phyloP scores from a whole-genome alignment of 2,888 invertebrate genomes.

The Pristionchus exspectatus region DNA sequence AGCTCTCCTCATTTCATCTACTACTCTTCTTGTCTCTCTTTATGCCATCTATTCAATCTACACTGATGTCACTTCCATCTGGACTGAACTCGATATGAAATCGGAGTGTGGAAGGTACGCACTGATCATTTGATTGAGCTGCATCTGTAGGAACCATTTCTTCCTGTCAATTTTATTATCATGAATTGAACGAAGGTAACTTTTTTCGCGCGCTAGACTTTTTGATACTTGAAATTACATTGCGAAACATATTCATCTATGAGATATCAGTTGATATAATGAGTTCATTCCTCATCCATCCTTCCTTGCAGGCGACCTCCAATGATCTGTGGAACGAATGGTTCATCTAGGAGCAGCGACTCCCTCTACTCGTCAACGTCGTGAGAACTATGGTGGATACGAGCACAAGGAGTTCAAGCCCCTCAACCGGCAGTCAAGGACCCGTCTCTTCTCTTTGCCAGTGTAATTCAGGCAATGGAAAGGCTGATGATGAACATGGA shows the following conservation, averaged over 20 bases:
- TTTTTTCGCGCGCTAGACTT: too few species aligned
- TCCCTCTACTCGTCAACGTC: constrained; percentile 65
- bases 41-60: constrained; percentile 70
- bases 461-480: constrained; percentile 68
- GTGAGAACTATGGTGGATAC: constrained; percentile 70
- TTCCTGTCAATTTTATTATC: too few species aligned
- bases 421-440: constrained; percentile 45
- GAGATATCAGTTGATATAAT: background rate
- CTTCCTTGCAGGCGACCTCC: constrained; percentile 61
- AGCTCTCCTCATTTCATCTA: constrained; percentile 68
- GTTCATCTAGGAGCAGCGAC: constrained; percentile 68
- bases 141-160: background rate
- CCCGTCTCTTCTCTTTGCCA: constrained; percentile 52
- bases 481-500: constrained; percentile 55
- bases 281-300: background rate
- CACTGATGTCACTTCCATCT: constrained; percentile 68
- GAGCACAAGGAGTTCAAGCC: constrained; percentile 70
- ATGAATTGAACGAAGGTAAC: too few species aligned
- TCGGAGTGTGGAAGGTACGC: constrained; percentile 67
- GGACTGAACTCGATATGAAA: constrained; percentile 70
- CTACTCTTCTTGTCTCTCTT: constrained; percentile 69
- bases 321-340: constrained; percentile 71
- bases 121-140: background rate
- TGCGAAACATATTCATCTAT: background rate
- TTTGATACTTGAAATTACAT: too few species aligned